Evolutionary conservation across 1,140 invertebrate genomes (phyloP).

Genomic region (Limonius californicus): DNA sequence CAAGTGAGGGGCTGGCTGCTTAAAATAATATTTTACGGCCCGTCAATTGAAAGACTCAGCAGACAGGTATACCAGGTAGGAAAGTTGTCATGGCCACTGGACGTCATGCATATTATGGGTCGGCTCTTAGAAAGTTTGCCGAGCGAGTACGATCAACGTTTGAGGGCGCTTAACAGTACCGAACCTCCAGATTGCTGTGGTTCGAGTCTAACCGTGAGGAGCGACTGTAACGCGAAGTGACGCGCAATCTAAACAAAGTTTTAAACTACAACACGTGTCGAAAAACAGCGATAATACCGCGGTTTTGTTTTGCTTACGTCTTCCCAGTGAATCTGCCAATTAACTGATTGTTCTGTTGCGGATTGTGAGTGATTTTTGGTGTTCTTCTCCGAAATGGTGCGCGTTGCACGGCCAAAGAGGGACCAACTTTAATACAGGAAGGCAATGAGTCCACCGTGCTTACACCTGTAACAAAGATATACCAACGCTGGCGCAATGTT

Average conservation of each 20-base stretch:
- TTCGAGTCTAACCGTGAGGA: no score
- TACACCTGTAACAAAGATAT: no score
- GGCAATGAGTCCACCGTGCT: no score
- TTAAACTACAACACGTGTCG: neutral
- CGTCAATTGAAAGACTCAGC: slow-evolving; percentile 3
- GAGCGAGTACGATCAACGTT: slow-evolving; percentile 5
- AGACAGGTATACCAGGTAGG: slow-evolving; percentile 6
- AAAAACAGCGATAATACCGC: no score
- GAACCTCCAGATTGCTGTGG: no score
- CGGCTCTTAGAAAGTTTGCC: slow-evolving; percentile 7
- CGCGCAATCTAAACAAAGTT: neutral
- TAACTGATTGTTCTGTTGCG: neutral
- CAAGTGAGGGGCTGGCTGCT: no score
- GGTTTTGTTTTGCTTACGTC: neutral
- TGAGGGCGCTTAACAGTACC: slow-evolving; percentile 5
- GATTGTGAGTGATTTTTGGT: no score
- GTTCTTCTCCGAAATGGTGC: no score
- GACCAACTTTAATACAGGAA: no score
- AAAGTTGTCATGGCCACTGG: slow-evolving; percentile 8
- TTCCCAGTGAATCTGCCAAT: neutral
- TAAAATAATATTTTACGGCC: no score
- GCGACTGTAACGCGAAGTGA: neutral
- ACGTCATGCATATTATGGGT: slow-evolving; percentile 3
- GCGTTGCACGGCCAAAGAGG: no score
- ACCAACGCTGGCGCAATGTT: neutral